A percentile compares a stretch with the other conserved stretches of the same genome.
phyloP scores from a whole-genome alignment of 2,797 vertebrate genomes.

The Champsocephalus gunnari region DNA sequence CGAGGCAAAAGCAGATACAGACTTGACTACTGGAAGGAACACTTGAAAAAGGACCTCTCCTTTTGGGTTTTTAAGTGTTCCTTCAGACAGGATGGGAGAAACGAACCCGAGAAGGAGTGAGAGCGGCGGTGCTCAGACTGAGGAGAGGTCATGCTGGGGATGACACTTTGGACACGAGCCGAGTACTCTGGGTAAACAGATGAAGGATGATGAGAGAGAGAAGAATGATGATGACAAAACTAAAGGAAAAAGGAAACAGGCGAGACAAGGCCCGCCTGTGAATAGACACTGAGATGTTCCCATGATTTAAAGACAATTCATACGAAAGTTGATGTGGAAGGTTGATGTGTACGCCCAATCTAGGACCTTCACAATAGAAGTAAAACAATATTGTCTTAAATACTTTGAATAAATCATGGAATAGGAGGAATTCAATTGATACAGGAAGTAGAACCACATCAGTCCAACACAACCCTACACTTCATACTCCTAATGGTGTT shows the following conservation, averaged over 20 bases:
- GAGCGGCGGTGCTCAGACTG: constrained; percentile 78
- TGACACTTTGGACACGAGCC: constrained; percentile 80
- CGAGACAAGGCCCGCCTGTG: constrained; percentile 13
- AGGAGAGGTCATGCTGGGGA: constrained; percentile 74
- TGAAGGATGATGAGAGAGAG: constrained; percentile 60
- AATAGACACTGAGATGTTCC: constrained; percentile 20
- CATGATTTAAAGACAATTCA: not conserved
- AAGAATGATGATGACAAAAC: constrained; percentile 54
- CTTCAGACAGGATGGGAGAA: constrained; percentile 58
- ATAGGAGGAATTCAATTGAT: constrained; percentile 5
- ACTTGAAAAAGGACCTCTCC: constrained; percentile 42
- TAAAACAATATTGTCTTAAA: not conserved
- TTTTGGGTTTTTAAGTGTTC: constrained; percentile 34
- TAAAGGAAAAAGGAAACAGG: constrained; percentile 42
- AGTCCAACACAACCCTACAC: not conserved
- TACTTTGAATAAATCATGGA: not conserved
- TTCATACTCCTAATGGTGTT: constrained; percentile 5
- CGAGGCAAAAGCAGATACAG: constrained; percentile 49
- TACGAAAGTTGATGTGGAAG: not conserved
- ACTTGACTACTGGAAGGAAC: constrained; percentile 52
- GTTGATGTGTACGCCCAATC: not conserved
- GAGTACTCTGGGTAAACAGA: constrained; percentile 83
- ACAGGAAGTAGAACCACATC: constrained; percentile 1
- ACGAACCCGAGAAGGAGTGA: constrained; percentile 84
- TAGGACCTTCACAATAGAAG: constrained; percentile 7